A percentile compares a stretch with the other conserved stretches of the same genome.
These are phyloP conservation scores for Stomatorhinus ivindoensis DNA, from an alignment of 2,113 vertebrate species.

Conservation along the genomic window DNA sequence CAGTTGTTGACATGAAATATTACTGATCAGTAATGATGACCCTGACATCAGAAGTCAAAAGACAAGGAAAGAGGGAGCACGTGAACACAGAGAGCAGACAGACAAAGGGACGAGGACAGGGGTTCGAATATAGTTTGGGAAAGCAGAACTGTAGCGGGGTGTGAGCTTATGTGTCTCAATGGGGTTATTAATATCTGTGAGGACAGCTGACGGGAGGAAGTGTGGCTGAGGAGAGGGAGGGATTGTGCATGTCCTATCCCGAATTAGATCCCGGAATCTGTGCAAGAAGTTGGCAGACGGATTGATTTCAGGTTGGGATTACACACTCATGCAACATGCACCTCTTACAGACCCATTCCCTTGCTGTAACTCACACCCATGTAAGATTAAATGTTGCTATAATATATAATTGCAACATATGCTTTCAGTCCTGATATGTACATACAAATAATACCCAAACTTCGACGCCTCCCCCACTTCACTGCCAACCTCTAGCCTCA, in stretches of 20 bases:
- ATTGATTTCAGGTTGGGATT: slow-evolving; percentile 52
- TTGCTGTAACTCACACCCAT: slow-evolving; percentile 4
- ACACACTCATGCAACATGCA: slow-evolving; percentile 19
- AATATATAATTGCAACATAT: not conserved
- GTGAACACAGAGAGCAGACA: not conserved
- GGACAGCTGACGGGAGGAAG: slow-evolving; percentile 44
- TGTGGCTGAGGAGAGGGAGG: slow-evolving; percentile 26
- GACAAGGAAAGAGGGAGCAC: not conserved
- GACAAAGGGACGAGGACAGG: not conserved
- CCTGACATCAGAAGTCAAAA: not conserved
- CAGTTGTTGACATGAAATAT: not conserved
- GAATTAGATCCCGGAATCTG: slow-evolving; percentile 64
- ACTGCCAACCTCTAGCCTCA: slow-evolving; percentile 8
- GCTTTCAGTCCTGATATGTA: not conserved
- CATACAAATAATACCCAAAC: not conserved
- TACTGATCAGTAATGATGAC: not conserved
- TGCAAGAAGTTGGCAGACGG: slow-evolving; percentile 62
- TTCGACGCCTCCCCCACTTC: not conserved
- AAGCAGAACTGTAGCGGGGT: slow-evolving; percentile 1
- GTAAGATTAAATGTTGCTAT: not conserved
- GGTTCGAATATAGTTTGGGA: not conserved
- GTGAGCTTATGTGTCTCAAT: slow-evolving; percentile 33
- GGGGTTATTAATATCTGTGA: slow-evolving; percentile 45
- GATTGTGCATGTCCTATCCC: slow-evolving; percentile 47
- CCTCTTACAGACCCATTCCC: not conserved